Conservation (phyloP, 92 coral and sea anemone genomes). For the Anthopleura xanthogrammica region DNA sequence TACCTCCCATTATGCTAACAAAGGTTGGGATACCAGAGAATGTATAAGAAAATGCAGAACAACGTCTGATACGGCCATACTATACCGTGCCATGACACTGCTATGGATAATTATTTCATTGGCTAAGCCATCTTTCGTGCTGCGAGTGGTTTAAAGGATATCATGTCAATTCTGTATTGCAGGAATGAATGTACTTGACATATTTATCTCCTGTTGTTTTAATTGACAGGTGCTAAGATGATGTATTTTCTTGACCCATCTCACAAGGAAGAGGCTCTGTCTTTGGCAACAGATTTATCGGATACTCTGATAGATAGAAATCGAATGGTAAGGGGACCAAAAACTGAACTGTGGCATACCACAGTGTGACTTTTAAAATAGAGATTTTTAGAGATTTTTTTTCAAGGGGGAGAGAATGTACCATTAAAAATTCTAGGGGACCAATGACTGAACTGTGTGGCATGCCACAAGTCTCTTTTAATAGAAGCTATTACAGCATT, state of each 20-base stretch:
- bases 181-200: no score
- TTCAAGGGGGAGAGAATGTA: not conserved
- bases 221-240: conserved; percentile 68
- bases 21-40: no score
- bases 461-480: not conserved
- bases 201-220: conserved; percentile 3
- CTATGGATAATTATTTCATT: no score
- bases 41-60: no score
- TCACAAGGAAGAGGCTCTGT: conserved; percentile 73
- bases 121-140: no score
- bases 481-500: no score
- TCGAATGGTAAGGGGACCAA: conserved; percentile 59
- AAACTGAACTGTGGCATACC: not conserved
- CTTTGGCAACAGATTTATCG: conserved; percentile 72
- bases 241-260: conserved; percentile 78
- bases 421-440: not conserved
- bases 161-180: no score
- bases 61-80: no score
- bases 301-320: conserved; percentile 80
- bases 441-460: not conserved
- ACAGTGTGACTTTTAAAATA: not conserved
- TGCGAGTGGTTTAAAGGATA: no score
- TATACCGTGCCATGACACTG: no score
- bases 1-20: no score
- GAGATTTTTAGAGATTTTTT: not conserved